A percentile compares a stretch with the other conserved stretches of the same genome.
These are phyloP conservation scores for Meriones unguiculatus DNA, from an alignment of 2,113 vertebrate species.

Conservation along the genomic window DNA sequence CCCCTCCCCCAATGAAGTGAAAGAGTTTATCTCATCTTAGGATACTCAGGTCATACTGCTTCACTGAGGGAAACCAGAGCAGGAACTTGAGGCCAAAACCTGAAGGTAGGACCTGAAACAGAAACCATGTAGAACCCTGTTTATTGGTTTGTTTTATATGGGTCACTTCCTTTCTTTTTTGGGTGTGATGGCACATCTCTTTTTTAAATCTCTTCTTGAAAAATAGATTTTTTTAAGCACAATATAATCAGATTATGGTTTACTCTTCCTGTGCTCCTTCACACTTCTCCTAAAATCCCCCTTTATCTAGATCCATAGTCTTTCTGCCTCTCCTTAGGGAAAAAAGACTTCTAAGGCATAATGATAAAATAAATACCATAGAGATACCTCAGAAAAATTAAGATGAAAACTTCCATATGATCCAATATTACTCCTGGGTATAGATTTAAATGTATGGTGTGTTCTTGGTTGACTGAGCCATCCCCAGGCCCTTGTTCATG, in stretches of 20 bases:
- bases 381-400: background rate
- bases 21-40: background rate
- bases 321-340: background rate
- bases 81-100: background rate
- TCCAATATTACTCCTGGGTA: too few species aligned
- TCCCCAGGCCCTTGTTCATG: background rate
- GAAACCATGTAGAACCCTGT: background rate
- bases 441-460: too few species aligned
- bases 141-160: background rate
- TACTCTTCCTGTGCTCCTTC: background rate
- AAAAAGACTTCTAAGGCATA: background rate
- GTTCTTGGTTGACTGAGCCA: background rate
- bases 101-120: background rate
- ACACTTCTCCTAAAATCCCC: background rate
- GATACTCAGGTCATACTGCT: background rate
- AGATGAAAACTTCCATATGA: too few species aligned
- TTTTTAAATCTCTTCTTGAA: background rate
- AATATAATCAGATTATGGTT: background rate
- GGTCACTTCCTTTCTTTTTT: background rate
- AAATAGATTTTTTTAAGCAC: background rate
- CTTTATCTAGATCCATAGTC: background rate
- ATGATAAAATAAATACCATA: background rate
- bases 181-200: background rate
- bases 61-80: background rate
- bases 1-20: too few species aligned